Base-by-base conservation (phyloP, 2,797 vertebrate genomes). In the Chromis chromis region DNA sequence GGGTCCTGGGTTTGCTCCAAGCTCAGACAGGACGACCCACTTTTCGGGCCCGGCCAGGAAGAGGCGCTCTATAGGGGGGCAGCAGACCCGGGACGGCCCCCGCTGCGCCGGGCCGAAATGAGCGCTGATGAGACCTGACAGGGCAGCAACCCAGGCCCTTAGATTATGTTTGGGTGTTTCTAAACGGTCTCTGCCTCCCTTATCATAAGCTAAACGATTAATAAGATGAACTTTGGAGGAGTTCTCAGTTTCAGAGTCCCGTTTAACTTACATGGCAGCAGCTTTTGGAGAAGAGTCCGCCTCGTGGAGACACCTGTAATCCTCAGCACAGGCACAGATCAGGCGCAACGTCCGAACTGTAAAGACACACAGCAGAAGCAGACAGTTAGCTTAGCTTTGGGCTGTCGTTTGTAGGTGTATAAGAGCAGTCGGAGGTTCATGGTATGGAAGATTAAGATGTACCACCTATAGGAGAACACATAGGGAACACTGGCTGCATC, bases 301-400 rank as follows among this genome's bases (percentile, higher is more conserved):
- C 2, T 96, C 96, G 0, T 91, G 91, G n/a, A 93, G 57, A 1
- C 92, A 81, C 22, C 94, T 93, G 81, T 97, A 97, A 19, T 97
- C 95, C 81, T 99, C 97, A 0, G 97, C 96, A 40, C 97, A 98
- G 58, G 94, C 96, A 17, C 97, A 98, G 91, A 98, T 98, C 52
- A 95, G 81, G 0, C 97, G 94, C 62, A 99, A 86, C 1, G 96
- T 94, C 80, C 96, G 87, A 54, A 98, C 98, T 95, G 86, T 1
- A 78, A 79, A 11, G 65, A 40, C 71, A 54, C 28, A 74, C 0
- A 65, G 27, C 52, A 65, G 24, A 48, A n/a, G 6, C 1, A 53
- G 39, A 10, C 24, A 46, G 44, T 7, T 24, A 55, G 33, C 33
- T 10, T 36, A 3, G 12, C 3, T 12, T 36, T 10, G 11, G 9